Evolutionary conservation across 2,113 vertebrate species (phyloP).

Genomic region (Laticauda laticaudata): DNA sequence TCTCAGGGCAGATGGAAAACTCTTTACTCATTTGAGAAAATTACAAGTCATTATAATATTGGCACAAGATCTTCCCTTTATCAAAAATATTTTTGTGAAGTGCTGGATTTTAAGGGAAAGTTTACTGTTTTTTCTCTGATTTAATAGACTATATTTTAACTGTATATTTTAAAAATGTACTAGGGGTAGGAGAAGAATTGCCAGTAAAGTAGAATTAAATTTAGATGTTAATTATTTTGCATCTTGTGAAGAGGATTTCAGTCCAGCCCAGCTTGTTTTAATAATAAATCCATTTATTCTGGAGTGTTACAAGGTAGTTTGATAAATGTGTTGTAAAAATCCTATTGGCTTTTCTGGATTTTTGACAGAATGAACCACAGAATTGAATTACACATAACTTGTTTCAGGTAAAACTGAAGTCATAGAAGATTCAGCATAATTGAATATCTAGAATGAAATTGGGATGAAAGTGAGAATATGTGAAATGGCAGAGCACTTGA

Average conservation of each 20-base stretch:
- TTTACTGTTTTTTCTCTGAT: not conserved
- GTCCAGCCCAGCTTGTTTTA: not conserved
- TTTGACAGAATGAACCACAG: not conserved
- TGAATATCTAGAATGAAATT: slow-evolving; percentile 6
- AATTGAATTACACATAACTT: not conserved
- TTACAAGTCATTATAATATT: not conserved
- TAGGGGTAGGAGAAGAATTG: not conserved
- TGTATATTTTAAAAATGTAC: accelerated
- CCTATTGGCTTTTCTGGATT: not conserved
- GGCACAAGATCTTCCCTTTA: not conserved
- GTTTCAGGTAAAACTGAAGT: not conserved
- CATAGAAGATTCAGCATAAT: slow-evolving; percentile 11
- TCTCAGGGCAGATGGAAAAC: not conserved
- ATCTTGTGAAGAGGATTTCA: not conserved
- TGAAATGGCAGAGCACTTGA: not conserved
- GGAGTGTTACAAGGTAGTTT: not conserved
- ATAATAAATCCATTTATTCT: not conserved
- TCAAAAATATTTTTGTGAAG: not conserved
- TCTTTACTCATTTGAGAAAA: not conserved
- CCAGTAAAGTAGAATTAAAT: not conserved
- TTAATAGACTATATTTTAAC: not conserved
- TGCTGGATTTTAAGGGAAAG: not conserved
- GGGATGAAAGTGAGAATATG: not conserved
- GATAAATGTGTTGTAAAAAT: not conserved
- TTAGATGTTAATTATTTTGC: not conserved